Percentiles rank a stretch among this genome's conserved stretches.
Conservation (phyloP, 2,113 vertebrate species). For the Dromas ardeola region DNA sequence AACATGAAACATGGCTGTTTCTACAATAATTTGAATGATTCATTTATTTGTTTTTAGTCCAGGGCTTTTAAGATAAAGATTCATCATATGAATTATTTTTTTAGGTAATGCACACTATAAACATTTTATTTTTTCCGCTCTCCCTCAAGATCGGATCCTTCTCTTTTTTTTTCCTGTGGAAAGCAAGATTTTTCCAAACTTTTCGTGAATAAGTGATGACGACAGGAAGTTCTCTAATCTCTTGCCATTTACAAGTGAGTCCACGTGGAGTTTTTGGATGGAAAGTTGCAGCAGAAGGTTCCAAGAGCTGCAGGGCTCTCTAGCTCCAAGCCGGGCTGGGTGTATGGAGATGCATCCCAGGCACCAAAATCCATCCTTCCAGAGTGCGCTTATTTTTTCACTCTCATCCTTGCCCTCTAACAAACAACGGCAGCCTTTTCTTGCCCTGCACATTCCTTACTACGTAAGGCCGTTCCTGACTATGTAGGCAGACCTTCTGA, state of each 20-base stretch:
- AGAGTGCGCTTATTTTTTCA: conserved; percentile 44
- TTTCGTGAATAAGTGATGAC: conserved; percentile 23
- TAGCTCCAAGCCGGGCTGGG: neutral
- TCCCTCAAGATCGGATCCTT: neutral
- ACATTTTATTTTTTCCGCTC: neutral
- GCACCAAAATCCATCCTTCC: conserved; percentile 51
- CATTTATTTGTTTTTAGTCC: conserved; percentile 47
- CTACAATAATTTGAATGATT: conserved; percentile 34
- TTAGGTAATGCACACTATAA: conserved; percentile 12
- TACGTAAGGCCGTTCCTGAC: neutral
- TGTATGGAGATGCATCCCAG: conserved; percentile 62
- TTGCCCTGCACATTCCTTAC: conserved; percentile 13
- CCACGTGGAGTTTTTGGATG: conserved; percentile 56
- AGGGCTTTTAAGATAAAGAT: conserved; percentile 51
- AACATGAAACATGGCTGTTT: conserved; percentile 14
- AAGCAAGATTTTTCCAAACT: conserved; percentile 42
- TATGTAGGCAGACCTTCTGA: neutral
- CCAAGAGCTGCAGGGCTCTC: conserved; percentile 29
- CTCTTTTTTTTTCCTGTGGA: neutral
- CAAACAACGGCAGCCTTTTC: neutral
- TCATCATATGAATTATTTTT: conserved; percentile 37
- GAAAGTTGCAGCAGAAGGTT: conserved; percentile 52
- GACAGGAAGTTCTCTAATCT: conserved; percentile 61
- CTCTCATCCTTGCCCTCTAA: neutral
- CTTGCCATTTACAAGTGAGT: conserved; percentile 61